Evolutionary conservation across 2,888 invertebrate genomes (phyloP), one percentile per base, ranked within the genome.

Genomic region (Elegia similella): DNA sequence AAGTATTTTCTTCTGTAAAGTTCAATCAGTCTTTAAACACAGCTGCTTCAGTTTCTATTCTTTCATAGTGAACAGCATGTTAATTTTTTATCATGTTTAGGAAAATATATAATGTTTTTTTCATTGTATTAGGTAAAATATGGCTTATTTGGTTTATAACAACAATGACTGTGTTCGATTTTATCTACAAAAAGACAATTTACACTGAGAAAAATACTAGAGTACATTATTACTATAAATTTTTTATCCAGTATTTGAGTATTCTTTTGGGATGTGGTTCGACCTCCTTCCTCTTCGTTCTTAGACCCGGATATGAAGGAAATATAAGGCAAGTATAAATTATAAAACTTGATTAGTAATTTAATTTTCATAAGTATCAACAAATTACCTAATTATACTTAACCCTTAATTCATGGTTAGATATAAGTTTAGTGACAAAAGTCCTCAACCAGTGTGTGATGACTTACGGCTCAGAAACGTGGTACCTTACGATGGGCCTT

Each of bases 131-230:
- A 34, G 32, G 16, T 34, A 50, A 50, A 50, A 15, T 50, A 12
- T 50, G 15, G 15, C 13, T 17, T 38, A 3, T 50, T 50, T 50
- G 6, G 5, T 38, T 50, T 38, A 50, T 50, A 50, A n/a, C 15
- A 15, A 2, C 17, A 17, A 6, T 50, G 7, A 50, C 55, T 54
- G 34, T 60, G 38, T 10, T 59, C 10, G 57, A 53, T 42, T 61
- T 60, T 55, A 53, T 63, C 1, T 56, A 57, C 23, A 61, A 56
- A 29, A 59, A 62, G 54, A 50, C 62, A 8, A 52, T 52, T 7
- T 42, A 50, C 7, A 54, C 44, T 48, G 60, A 59, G 12, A 50
- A 17, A 48, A 58, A 61, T 16, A 59, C 56, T 46, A 34, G 29
- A 32, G 34, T 64, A 29, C 44, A 34, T 13, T 65, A 52, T 46